Conservation (phyloP, 1,140 invertebrate genomes). For the Heliothis virescens region DNA sequence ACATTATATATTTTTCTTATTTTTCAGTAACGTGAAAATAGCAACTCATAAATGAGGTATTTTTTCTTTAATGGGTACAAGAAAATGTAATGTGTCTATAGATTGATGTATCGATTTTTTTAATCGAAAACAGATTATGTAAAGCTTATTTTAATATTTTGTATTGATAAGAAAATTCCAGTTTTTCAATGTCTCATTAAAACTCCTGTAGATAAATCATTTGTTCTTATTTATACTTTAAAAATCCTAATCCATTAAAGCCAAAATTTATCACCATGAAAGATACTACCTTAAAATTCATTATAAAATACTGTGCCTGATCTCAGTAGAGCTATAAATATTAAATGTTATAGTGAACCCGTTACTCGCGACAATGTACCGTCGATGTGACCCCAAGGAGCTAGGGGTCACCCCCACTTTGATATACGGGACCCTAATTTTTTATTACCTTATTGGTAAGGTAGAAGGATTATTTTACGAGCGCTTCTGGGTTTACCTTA, state of each 20-base stretch:
- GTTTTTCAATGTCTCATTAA: too few relatives aligned
- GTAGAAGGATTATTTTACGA: constrained; percentile 6
- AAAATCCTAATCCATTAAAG: too few relatives aligned
- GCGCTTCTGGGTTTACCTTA: background rate
- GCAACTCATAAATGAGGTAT: background rate
- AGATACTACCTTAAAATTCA: background rate
- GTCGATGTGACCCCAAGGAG: constrained; percentile 19
- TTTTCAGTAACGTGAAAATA: background rate
- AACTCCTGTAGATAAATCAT: background rate
- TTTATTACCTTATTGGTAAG: constrained; percentile 30
- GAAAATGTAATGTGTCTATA: too few relatives aligned
- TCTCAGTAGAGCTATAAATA: constrained; percentile 27
- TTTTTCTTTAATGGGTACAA: too few relatives aligned
- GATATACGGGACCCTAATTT: constrained; percentile 22
- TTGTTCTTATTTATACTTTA: too few relatives aligned
- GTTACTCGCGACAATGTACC: constrained; percentile 11
- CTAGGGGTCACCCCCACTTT: constrained; percentile 3
- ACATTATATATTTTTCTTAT: constrained; percentile 3
- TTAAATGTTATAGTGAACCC: constrained; percentile 28
- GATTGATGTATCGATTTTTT: too few relatives aligned
- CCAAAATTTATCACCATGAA: background rate
- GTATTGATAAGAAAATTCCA: too few relatives aligned
- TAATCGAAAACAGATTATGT: too few relatives aligned
- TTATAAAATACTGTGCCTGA: background rate
- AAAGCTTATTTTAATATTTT: too few relatives aligned